Percentiles rank a stretch among this genome's conserved stretches.
These are phyloP conservation scores for Bubalus kerabau DNA, from an alignment of 2,113 vertebrate genomes.

Conservation along the genomic window DNA sequence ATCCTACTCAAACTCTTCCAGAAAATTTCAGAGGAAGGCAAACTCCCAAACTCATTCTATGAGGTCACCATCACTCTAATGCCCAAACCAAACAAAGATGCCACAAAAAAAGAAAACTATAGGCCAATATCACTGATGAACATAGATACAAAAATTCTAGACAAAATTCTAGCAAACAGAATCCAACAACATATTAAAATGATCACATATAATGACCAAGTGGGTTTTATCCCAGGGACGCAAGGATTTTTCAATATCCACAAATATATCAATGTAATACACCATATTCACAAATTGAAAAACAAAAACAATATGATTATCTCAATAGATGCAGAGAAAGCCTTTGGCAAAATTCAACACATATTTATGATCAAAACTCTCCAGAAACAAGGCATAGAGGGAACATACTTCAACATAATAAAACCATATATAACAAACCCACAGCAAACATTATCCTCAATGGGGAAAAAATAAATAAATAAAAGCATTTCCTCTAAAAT, in stretches of 20 bases:
- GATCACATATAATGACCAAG: not conserved
- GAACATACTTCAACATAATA: not conserved
- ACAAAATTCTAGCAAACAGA: not conserved
- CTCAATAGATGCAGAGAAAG: not conserved
- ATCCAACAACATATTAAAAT: not conserved
- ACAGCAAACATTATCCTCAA: not conserved
- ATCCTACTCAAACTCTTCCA: not conserved
- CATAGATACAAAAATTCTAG: not conserved
- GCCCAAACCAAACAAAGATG: not conserved
- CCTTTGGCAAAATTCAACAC: not conserved
- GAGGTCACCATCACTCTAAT: not conserved
- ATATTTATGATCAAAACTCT: not conserved
- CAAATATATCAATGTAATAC: not conserved
- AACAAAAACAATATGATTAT: not conserved
- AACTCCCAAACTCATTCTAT: not conserved
- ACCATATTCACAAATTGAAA: not conserved
- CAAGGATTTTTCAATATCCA: not conserved
- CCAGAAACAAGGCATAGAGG: not conserved
- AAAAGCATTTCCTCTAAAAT: not conserved
- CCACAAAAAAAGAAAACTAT: not conserved
- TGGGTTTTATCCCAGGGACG: not conserved
- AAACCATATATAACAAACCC: not conserved
- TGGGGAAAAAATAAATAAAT: not conserved
- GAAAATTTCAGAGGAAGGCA: not conserved
- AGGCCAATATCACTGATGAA: not conserved